Evolutionary conservation across 2,797 vertebrate species (phyloP).

Genomic region (Valencia hispanica): DNA sequence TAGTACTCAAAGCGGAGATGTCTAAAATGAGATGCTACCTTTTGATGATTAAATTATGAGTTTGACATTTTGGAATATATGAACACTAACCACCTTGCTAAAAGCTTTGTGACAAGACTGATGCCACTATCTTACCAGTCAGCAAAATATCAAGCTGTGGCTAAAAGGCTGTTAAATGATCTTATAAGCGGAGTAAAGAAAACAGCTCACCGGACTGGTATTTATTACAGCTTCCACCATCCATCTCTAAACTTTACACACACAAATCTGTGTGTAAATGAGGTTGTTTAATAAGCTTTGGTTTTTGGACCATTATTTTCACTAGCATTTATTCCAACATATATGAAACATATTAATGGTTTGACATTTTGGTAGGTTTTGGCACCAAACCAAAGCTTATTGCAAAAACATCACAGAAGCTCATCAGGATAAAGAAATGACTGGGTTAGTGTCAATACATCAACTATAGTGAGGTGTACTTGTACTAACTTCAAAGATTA

Average conservation of each 20-base stretch:
- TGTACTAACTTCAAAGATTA: too few relatives aligned
- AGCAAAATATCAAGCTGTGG: constrained; percentile 4
- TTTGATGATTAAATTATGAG: constrained; percentile 9
- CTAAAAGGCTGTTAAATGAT: background rate
- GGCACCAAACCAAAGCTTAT: background rate
- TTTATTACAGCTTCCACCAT: background rate
- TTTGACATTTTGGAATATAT: constrained; percentile 12
- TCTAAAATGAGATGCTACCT: constrained; percentile 4
- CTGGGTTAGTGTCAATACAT: background rate
- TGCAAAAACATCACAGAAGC: too few relatives aligned
- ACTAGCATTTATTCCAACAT: too few relatives aligned
- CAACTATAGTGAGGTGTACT: too few relatives aligned
- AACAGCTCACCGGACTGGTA: background rate
- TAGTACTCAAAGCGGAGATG: constrained; percentile 35
- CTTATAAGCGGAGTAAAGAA: constrained; percentile 5
- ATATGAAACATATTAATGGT: too few relatives aligned
- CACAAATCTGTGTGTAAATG: background rate
- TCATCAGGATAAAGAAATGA: background rate
- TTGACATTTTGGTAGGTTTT: too few relatives aligned
- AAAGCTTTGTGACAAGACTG: constrained; percentile 13
- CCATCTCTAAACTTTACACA: background rate
- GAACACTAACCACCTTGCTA: background rate
- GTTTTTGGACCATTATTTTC: too few relatives aligned
- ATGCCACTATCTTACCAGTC: constrained; percentile 15
- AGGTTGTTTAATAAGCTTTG: background rate